Conservation (phyloP, 2,888 invertebrate genomes). For the Drosophila neutralis region DNA sequence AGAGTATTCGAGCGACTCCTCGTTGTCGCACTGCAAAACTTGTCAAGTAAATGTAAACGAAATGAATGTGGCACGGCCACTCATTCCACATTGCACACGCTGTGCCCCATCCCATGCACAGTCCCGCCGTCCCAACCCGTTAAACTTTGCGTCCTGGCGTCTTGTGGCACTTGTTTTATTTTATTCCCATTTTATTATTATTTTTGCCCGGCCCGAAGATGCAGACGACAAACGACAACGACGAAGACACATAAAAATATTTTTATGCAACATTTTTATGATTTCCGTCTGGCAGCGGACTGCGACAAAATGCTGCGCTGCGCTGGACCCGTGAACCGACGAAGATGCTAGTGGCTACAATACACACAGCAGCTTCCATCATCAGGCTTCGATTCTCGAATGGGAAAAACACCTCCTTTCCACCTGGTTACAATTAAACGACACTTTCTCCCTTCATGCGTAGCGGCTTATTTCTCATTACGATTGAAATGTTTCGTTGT, state of each 20-base stretch:
- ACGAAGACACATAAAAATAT: constrained; percentile 67
- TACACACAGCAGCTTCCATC: constrained; percentile 4
- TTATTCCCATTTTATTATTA: constrained; percentile 76
- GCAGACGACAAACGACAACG: constrained; percentile 33
- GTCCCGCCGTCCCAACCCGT: constrained; percentile 28
- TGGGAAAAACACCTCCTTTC: constrained; percentile 47
- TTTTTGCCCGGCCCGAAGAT: constrained; percentile 53
- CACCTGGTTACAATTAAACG: constrained; percentile 78
- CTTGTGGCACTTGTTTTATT: constrained; percentile 67
- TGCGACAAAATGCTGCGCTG: constrained; percentile 41
- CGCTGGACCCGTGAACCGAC: not conserved
- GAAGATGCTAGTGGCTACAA: constrained; percentile 3
- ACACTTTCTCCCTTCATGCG: constrained; percentile 64
- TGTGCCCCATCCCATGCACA: not conserved
- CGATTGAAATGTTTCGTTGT: constrained; percentile 56
- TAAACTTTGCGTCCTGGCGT: constrained; percentile 16
- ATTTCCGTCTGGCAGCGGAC: constrained; percentile 72
- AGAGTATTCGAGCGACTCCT: constrained; percentile 23
- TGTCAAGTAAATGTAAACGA: constrained; percentile 78
- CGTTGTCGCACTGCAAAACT: constrained; percentile 66
- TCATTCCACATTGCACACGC: constrained; percentile 28
- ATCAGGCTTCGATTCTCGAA: not conserved
- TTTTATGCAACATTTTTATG: constrained; percentile 78
- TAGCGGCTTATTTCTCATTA: constrained; percentile 68
- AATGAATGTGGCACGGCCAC: constrained; percentile 70